A percentile compares a stretch with the other conserved stretches of the same genome.
phyloP scores from a whole-genome alignment of 2,888 invertebrate species.

The Leucozona laternaria region DNA sequence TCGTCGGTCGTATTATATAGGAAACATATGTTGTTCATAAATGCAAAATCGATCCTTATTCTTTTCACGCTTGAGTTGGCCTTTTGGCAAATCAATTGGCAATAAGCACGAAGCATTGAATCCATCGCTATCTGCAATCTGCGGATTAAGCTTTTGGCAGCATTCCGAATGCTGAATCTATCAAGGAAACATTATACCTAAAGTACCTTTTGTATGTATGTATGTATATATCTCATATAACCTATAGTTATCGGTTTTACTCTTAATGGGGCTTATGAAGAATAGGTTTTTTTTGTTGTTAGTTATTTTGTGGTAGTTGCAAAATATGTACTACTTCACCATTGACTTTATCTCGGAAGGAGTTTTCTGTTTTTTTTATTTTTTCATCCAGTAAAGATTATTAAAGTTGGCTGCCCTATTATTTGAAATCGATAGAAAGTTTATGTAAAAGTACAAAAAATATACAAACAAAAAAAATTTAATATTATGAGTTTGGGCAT shows the following conservation, averaged over 20 bases:
- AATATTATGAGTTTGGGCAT: too few species aligned
- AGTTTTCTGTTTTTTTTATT: background rate
- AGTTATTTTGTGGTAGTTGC: slow-evolving; percentile 10
- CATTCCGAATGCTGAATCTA: slow-evolving; percentile 14
- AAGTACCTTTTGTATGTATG: too few species aligned
- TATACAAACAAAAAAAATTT: too few species aligned
- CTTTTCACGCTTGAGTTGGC: slow-evolving; percentile 49
- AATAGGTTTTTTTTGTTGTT: background rate
- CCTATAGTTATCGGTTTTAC: too few species aligned
- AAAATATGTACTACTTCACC: slow-evolving; percentile 14
- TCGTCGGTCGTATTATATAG: background rate
- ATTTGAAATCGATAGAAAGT: too few species aligned
- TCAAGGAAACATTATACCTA: slow-evolving; percentile 13
- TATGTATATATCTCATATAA: too few species aligned
- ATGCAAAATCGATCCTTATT: slow-evolving; percentile 47
- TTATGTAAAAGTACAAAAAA: too few species aligned
- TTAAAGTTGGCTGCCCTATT: too few species aligned
- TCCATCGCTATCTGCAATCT: slow-evolving; percentile 53
- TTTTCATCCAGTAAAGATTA: background rate
- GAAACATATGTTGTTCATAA: slow-evolving; percentile 46
- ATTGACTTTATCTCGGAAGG: slow-evolving; percentile 4
- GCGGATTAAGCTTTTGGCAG: slow-evolving; percentile 55
- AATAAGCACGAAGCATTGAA: slow-evolving; percentile 46
- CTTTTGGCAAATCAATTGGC: slow-evolving; percentile 56
- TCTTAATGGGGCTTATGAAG: slow-evolving; percentile 7